phyloP scores from a whole-genome alignment of 2,797 vertebrate species.

The Platalea minor region DNA sequence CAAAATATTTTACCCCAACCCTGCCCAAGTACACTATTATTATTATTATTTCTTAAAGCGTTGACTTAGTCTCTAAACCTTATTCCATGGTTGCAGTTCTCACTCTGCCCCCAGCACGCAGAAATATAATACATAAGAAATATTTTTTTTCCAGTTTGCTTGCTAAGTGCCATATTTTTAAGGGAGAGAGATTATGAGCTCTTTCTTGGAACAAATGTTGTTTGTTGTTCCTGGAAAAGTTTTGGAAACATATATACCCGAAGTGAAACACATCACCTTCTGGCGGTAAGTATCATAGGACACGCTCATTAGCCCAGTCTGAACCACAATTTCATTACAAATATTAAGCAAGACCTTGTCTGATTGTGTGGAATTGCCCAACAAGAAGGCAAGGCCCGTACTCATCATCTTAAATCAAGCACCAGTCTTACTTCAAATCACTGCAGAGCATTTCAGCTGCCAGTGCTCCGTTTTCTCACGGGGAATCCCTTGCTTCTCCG shows the following conservation, averaged over 20 bases:
- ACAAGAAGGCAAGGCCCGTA: not conserved
- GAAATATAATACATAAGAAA: not conserved
- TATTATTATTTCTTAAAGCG: not conserved
- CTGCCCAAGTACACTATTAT: not conserved
- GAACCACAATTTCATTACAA: not conserved
- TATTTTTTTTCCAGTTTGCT: not conserved
- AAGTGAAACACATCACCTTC: not conserved
- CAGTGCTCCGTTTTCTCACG: not conserved
- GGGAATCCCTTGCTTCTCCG: not conserved
- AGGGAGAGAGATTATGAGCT: not conserved
- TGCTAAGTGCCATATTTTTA: not conserved
- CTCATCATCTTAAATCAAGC: not conserved
- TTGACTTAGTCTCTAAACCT: not conserved
- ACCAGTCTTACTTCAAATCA: not conserved
- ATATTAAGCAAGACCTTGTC: not conserved
- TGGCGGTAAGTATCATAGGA: accelerated
- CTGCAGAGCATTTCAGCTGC: not conserved
- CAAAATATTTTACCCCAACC: not conserved
- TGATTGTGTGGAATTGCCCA: not conserved
- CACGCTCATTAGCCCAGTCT: not conserved
- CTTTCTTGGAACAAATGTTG: not conserved
- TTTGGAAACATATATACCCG: not conserved
- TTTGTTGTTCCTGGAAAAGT: not conserved
- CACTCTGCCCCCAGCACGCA: not conserved
- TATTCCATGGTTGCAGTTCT: not conserved